These are phyloP conservation scores for Leptocoma aspasia DNA, from an alignment of 2,113 vertebrate genomes.

Conservation along the genomic window DNA sequence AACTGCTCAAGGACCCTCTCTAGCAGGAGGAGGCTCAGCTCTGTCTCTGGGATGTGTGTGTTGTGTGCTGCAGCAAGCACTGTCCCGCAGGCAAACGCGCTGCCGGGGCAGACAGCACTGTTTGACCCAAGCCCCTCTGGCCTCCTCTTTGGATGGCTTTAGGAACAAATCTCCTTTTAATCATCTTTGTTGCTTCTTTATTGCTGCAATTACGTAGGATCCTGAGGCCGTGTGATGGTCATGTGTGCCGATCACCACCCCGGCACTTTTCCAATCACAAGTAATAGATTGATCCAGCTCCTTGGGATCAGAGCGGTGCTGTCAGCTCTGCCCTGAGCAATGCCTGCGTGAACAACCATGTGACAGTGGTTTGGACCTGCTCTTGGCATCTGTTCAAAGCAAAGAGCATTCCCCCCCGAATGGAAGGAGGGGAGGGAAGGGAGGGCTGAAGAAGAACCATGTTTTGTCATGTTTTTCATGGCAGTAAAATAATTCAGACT, in stretches of 20 bases:
- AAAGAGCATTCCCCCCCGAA: background rate
- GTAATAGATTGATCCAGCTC: background rate
- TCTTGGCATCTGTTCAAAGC: background rate
- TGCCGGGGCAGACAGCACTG: fast-evolving
- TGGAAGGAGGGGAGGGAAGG: background rate
- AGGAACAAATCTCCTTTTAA: background rate
- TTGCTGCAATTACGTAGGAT: background rate
- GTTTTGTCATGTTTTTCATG: background rate
- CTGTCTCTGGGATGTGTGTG: background rate
- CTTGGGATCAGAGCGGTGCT: fast-evolving
- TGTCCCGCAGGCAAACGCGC: fast-evolving
- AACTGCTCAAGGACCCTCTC: background rate
- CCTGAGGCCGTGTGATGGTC: background rate
- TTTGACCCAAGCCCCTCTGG: background rate
- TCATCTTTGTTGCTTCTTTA: background rate
- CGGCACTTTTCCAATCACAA: background rate
- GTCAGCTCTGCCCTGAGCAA: background rate
- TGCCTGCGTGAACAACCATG: background rate
- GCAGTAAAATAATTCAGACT: background rate
- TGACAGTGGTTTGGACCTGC: background rate
- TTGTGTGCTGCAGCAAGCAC: background rate
- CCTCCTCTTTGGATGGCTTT: background rate
- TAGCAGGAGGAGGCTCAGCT: background rate
- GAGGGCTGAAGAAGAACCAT: background rate
- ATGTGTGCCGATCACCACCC: background rate